These are phyloP conservation scores for Apantesis nais DNA, from an alignment of 2,888 invertebrate genomes.

Conservation along the genomic window DNA sequence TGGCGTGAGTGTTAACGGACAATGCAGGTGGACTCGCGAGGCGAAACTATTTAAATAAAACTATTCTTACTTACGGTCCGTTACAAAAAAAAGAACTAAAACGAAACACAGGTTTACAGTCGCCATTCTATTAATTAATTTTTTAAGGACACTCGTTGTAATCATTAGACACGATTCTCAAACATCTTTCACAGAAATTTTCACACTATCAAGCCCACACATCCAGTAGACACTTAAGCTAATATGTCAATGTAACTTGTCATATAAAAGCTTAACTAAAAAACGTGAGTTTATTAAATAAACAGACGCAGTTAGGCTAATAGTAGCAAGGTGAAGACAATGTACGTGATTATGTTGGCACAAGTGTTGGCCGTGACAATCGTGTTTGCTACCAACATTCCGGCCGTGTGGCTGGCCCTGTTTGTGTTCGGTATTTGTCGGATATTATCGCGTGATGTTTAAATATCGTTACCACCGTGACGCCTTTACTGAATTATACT, in stretches of 20 bases:
- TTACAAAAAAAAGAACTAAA: not conserved
- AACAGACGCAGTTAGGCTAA: slow-evolving; percentile 58
- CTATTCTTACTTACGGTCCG: not conserved
- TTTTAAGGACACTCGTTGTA: not conserved
- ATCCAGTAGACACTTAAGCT: slow-evolving; percentile 42
- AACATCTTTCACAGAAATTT: slow-evolving; percentile 11
- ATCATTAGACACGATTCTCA: not conserved
- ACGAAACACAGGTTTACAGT: not conserved
- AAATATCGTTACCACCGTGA: slow-evolving; percentile 62
- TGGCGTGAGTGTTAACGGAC: slow-evolving; percentile 26
- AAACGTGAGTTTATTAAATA: slow-evolving; percentile 36
- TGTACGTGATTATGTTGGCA: slow-evolving; percentile 68
- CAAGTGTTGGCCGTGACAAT: slow-evolving; percentile 64
- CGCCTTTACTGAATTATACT: slow-evolving; percentile 35
- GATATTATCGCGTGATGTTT: slow-evolving; percentile 54
- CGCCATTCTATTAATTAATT: not conserved
- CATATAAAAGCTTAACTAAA: slow-evolving; percentile 44
- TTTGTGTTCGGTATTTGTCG: slow-evolving; percentile 38
- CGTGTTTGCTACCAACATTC: slow-evolving; percentile 58
- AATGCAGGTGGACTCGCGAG: slow-evolving; percentile 23
- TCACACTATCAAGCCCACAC: slow-evolving; percentile 20
- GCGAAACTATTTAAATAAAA: slow-evolving; percentile 19
- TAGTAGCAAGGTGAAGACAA: slow-evolving; percentile 36
- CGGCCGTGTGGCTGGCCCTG: slow-evolving; percentile 19
- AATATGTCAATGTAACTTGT: slow-evolving; percentile 40